A percentile compares a stretch with the other conserved stretches of the same genome.
These are phyloP conservation scores for Eristalis tenax DNA, from an alignment of 2,888 invertebrate genomes.

Conservation along the genomic window DNA sequence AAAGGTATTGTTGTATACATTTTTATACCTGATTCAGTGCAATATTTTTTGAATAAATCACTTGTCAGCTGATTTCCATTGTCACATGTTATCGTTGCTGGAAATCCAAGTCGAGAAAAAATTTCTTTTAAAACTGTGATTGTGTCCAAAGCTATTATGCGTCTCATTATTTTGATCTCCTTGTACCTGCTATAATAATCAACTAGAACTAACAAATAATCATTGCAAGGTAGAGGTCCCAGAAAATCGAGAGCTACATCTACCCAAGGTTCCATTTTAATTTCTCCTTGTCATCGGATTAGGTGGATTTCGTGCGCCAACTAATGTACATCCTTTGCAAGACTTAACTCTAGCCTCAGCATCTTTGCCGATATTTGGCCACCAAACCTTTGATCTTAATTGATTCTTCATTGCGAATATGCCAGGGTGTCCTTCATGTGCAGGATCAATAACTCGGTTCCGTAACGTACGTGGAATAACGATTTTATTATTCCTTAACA, in stretches of 20 bases:
- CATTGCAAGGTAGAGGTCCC: slow-evolving; percentile 20
- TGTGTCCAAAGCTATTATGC: slow-evolving; percentile 32
- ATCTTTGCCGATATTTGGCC: slow-evolving; percentile 76
- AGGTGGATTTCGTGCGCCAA: slow-evolving; percentile 21
- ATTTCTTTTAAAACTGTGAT: slow-evolving; percentile 48
- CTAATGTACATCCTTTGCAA: slow-evolving; percentile 54
- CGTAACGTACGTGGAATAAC: too few species aligned
- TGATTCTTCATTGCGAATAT: too few species aligned
- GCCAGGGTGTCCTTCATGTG: too few species aligned
- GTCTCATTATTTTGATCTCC: slow-evolving; percentile 42
- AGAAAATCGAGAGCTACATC: slow-evolving; percentile 38
- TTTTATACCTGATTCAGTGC: slow-evolving; percentile 55
- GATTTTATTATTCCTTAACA: too few species aligned
- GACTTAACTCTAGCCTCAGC: slow-evolving; percentile 57
- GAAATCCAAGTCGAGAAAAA: slow-evolving; percentile 55
- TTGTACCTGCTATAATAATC: slow-evolving; percentile 60
- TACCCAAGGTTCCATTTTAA: slow-evolving; percentile 42
- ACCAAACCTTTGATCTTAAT: slow-evolving; percentile 73
- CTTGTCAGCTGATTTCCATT: slow-evolving; percentile 69
- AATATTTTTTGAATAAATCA: slow-evolving; percentile 62
- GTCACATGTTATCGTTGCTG: slow-evolving; percentile 64
- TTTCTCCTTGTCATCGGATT: slow-evolving; percentile 42
- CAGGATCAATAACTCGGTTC: too few species aligned
- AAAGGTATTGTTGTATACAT: slow-evolving; percentile 33
- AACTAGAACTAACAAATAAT: slow-evolving; percentile 57